phyloP scores from a whole-genome alignment of 2,113 vertebrate species.

The Puntigrus tetrazona region DNA sequence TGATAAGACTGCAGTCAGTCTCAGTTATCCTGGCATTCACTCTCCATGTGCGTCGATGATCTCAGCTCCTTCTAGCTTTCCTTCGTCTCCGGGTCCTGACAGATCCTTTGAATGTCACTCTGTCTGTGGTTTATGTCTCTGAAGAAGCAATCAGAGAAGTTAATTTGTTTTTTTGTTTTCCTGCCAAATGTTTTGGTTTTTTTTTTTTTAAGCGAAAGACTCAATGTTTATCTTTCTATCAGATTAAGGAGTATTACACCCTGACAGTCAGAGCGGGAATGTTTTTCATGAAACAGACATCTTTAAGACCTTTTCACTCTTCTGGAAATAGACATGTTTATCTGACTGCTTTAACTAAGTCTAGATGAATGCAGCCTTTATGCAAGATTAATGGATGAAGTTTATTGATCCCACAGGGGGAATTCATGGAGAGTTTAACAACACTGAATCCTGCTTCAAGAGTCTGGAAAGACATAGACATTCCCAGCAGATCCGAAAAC shows the following conservation, averaged over 20 bases:
- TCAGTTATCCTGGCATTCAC: conserved; percentile 37
- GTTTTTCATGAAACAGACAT: conserved; percentile 16
- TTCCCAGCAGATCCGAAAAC: not conserved
- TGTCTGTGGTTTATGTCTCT: conserved; percentile 6
- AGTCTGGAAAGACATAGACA: not conserved
- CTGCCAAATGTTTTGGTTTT: conserved; percentile 4
- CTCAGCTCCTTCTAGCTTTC: conserved; percentile 14
- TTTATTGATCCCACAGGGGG: conserved; percentile 32
- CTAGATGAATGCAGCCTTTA: conserved; percentile 24
- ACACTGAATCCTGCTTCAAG: not conserved
- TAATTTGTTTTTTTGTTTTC: conserved; percentile 1
- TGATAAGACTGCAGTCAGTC: conserved; percentile 45
- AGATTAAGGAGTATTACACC: conserved; percentile 20
- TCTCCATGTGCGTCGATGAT: conserved; percentile 29
- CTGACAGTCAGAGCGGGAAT: not conserved
- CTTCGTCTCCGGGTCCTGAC: conserved; percentile 9
- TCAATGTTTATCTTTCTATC: conserved; percentile 18
- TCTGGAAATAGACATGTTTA: conserved; percentile 32
- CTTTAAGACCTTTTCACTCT: conserved; percentile 30
- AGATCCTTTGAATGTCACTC: conserved; percentile 13
- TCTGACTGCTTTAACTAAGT: conserved; percentile 16
- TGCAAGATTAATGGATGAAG: conserved; percentile 31
- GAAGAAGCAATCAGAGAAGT: conserved; percentile 20
- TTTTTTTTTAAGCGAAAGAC: not conserved
- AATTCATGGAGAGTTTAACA: not conserved